Conservation (phyloP, 2,888 invertebrate species). For the Zonitis immaculata region DNA sequence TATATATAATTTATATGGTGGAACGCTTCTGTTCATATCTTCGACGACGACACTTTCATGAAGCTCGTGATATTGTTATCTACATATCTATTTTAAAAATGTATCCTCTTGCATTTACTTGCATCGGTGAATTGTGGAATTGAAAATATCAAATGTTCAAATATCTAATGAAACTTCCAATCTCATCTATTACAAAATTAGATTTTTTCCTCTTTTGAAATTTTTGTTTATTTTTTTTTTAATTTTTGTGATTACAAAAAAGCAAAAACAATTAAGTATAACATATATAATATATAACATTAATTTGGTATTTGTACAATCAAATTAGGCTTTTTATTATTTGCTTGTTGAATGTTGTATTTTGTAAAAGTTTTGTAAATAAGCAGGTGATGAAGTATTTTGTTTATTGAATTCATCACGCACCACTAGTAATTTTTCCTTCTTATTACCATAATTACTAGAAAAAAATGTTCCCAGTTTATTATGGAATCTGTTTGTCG, state of each 20-base stretch:
- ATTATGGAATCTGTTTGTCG: conserved; percentile 9
- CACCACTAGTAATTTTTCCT: conserved; percentile 18
- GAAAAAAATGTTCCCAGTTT: conserved; percentile 9
- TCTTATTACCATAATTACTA: conserved; percentile 15
- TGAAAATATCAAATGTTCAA: neutral
- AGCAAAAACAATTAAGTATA: too few relatives aligned
- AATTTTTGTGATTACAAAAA: too few relatives aligned
- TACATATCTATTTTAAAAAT: conserved; percentile 9
- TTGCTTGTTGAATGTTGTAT: neutral
- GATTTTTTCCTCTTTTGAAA: too few relatives aligned
- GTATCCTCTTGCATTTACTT: conserved; percentile 2
- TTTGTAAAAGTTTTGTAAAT: neutral
- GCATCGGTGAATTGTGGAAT: neutral
- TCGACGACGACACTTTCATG: conserved; percentile 17
- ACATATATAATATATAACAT: neutral
- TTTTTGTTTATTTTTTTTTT: too few relatives aligned
- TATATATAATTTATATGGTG: neutral
- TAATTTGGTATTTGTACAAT: neutral
- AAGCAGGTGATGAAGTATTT: conserved; percentile 15
- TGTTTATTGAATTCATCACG: conserved; percentile 19
- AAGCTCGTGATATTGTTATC: conserved; percentile 13
- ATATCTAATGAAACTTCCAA: neutral
- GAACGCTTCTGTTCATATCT: conserved; percentile 10
- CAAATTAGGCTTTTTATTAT: neutral
- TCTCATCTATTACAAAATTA: neutral